Evolutionary conservation across 2,797 vertebrate species (phyloP).

Genomic region (Chelon labrosus): DNA sequence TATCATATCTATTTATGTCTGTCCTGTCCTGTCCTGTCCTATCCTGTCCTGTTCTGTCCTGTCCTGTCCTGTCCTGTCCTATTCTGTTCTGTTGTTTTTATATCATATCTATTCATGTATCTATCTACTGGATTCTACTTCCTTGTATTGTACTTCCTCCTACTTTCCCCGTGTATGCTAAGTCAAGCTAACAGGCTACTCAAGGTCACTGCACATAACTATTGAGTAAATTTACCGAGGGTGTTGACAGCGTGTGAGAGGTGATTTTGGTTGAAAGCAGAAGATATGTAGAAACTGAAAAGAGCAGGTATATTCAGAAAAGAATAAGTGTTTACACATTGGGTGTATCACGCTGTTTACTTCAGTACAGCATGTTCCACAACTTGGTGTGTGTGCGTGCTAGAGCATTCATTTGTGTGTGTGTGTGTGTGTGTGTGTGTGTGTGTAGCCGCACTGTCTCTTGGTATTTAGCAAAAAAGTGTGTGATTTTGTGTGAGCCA

Average conservation of each 20-base stretch:
- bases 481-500: constrained; percentile 74
- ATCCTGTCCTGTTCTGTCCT: no score
- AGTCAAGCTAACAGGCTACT: no score
- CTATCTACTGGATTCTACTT: no score
- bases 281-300: neutral
- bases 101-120: no score
- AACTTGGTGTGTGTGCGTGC: constrained; percentile 41
- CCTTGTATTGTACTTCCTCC: no score
- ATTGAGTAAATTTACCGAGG: neutral
- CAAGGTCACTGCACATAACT: neutral
- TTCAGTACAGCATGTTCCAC: constrained; percentile 68
- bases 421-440: constrained; percentile 40
- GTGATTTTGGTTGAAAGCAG: neutral
- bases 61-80: no score
- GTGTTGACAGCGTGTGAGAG: neutral
- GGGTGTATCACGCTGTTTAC: constrained; percentile 22
- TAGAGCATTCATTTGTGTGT: constrained; percentile 44
- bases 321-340: constrained; percentile 17
- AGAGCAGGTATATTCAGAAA: constrained; percentile 9
- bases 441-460: constrained; percentile 60
- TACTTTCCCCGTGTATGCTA: no score
- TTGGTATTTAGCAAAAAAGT: constrained; percentile 74
- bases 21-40: no score
- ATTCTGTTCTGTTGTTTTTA: no score
- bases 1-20: no score